Base-by-base conservation (phyloP, 2,888 invertebrate genomes). In the Camptogramma bilineatum region DNA sequence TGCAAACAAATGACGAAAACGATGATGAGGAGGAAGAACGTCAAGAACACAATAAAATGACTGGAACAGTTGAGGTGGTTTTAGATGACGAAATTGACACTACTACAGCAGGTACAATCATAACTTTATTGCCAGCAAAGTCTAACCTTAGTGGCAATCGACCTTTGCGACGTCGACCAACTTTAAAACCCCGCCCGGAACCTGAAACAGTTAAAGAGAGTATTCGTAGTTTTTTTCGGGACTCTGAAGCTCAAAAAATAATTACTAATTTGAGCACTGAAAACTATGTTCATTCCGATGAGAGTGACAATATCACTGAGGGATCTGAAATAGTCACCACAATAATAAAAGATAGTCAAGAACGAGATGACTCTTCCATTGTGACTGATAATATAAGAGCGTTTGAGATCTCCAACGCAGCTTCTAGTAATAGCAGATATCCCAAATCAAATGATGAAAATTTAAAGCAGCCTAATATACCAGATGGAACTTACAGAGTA, bases 111-210 rank as follows among this genome's bases (percentile, higher is more conserved):
- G 82, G 58, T 21, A 39, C 78, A 66, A 83, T 93, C 13, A 90
- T 93, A 17, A 97, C 97, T 0, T 84, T 97, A 47, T 88, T 96
- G 62, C 97, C 97, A 0, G 96, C 95, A 0, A 96, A 96, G 78
- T 97, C 97, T 0, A 97, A 97, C 84, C 95, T 96, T 0, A 97
- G 96, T 0, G 94, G 97, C 4, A 95, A 95, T 62, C 91, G 96
- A 68, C 96, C 96, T 0, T 87, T 96, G 50, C 88, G 96, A 73
- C 96, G 96, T 0, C 88, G 95, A 46, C 95, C 95, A 0, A 94
- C 91, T 75, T 79, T 86, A 48, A 87, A 85, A 79, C 81, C 84
- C 51, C 87, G 92, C 73, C 55, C 60, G 21, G 44, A 53, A 19
- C 58, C 79, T 19, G 83, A 84, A 76, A 80, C 84, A 55, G 64